Base-by-base conservation (phyloP, 2,113 vertebrate species). In the Toxotes chatareus region DNA sequence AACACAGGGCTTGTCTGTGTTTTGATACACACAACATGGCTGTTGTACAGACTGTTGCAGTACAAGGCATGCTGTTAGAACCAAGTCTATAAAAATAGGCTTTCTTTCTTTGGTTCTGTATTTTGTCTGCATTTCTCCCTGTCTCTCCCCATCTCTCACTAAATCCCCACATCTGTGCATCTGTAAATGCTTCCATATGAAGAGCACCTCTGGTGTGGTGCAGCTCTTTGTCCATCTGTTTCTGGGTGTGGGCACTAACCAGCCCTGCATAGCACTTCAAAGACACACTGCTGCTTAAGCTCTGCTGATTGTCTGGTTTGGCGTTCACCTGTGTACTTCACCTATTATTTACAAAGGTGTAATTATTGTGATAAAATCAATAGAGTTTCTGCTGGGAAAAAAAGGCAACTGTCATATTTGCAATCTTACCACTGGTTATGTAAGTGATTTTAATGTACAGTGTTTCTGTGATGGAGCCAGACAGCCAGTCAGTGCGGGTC, bases 181-280 rank as follows among this genome's bases (percentile, higher is more conserved):
- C 76, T 74, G 4, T 92, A 93, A 93, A 79, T 91, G 92, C 83
- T 94, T 94, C 89, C 91, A 93, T 86, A 88, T 93, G 93, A 92
- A 79, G 73, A 63, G 46, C 57, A 80, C 59, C 31, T 84, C 74
- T 86, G 71, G 51, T 75, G 78, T 40, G 57, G 65, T 76, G 71
- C 72, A 56, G 73, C 42, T 73, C 34, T 78, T 79, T 79, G 72
- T 88, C 74, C 73, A 77, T 87, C 73, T 91, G 86, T 64, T 85
- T 89, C 32, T 80, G 59, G 71, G 68, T 80, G 76, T 67, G 40
- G 38, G 40, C 27, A 46, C n/a, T 49, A 83, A 68, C 57, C 36
- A 79, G 57, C 40, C 66, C 49, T 44, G 46, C 56, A 63, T 7
- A 56, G 12, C 27, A 36, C 42, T 53, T 72, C 47, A 62, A 56